Base-by-base conservation (phyloP, 1,140 invertebrate species). In the Hylaeus volcanicus region DNA sequence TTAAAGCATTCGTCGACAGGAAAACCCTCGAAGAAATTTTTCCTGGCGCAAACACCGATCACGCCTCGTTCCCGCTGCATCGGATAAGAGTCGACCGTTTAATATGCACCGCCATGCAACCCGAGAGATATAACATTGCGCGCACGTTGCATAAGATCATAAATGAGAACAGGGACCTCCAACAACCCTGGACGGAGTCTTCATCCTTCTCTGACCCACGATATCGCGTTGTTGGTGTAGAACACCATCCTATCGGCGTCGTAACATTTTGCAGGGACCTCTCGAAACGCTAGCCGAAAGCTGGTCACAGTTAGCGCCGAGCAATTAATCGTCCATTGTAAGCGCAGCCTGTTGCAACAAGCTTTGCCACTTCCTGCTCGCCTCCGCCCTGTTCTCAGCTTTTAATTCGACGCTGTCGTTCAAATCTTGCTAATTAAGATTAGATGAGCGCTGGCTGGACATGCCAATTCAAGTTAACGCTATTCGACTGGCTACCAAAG, bases 131-230 rank as follows among this genome's bases (percentile, higher is more conserved):
- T 88, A 87, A 91, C 89, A 91, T 89, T 90, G 83, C 88, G 88
- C 83, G 86, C 87, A 88, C 88, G 90, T 90, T 91, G 89, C 90
- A 90, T 88, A 89, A 91, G 88, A 92, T 92, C 88, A 88, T 82
- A 89, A 92, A 91, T 91, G 88, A 91, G 89, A 85, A 80, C 85
- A 55, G 80, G 84, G 83, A 88, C 84, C 88, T 80, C 80, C 82
- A 82, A 85, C 82, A 87, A 77, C 82, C 84, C 75, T 61, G 84
- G 85, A 89, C 81, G 74, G 82, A 87, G 88, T 89, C 89, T 86
- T 91, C 87, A 90, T 91, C 89, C 89, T 86, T 82, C 90, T 87
- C 85, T 71, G 86, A 88, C 83, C 83, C 76, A 39, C 43, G 8
- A 6, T 5, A 26, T 8, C 71, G 63, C 39, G 60, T 77, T 65